Percentiles rank a stretch among this genome's conserved stretches.
Evolutionary conservation across 2,888 invertebrate genomes (phyloP).

Genomic region (Synergus umbraculus): DNA sequence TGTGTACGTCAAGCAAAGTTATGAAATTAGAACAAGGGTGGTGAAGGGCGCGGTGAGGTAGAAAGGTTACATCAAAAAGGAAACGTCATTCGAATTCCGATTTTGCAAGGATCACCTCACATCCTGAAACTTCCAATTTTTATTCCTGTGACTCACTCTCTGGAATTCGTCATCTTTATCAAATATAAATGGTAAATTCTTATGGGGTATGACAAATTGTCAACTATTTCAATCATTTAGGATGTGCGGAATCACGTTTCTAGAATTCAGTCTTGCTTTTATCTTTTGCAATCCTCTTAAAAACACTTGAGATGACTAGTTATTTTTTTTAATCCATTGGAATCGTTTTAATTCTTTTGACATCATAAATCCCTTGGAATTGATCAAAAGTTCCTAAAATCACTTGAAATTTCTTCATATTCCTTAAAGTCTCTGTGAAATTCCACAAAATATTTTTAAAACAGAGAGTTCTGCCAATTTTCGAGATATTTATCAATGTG

Average conservation of each 20-base stretch:
- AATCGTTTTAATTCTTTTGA: no score
- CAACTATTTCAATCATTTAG: background rate
- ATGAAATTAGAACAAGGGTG: constrained; percentile 36
- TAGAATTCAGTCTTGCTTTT: background rate
- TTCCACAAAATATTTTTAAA: background rate
- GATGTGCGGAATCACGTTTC: background rate
- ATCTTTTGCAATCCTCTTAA: no score
- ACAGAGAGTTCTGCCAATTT: background rate
- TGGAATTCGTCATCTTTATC: background rate
- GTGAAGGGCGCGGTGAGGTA: constrained; percentile 38
- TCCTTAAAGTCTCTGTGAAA: no score
- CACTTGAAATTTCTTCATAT: no score
- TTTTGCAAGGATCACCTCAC: constrained; percentile 36
- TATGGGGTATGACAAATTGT: background rate
- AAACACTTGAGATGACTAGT: no score
- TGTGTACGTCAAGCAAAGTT: constrained; percentile 36
- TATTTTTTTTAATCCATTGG: no score
- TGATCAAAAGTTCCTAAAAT: no score
- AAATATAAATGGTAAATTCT: background rate
- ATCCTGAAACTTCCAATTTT: constrained; percentile 39
- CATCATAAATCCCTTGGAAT: no score
- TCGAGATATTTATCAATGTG: background rate
- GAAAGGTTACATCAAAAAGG: constrained; percentile 35
- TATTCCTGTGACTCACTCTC: constrained; percentile 15
- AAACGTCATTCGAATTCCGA: constrained; percentile 41